Evolutionary conservation across 64 coral and sea anemone species (phyloP).

Genomic region (Montipora sp.): DNA sequence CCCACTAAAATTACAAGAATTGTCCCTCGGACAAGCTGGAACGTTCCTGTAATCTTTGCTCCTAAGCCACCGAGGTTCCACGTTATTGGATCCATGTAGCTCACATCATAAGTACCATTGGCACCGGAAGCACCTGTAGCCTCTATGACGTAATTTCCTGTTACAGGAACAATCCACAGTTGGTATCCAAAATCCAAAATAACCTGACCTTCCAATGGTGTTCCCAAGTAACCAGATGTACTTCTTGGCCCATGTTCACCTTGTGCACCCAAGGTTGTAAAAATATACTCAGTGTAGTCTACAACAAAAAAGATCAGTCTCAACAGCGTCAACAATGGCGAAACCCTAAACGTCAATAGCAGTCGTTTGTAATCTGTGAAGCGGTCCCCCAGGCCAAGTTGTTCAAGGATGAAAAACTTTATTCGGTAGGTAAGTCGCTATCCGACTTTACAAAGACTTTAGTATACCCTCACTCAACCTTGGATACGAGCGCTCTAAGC

Average conservation of each 20-base stretch:
- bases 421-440: too few species aligned
- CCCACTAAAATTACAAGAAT: slow-evolving; percentile 67
- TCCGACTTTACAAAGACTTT: too few species aligned
- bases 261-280: slow-evolving; percentile 31
- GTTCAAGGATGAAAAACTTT: too few species aligned
- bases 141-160: slow-evolving; percentile 56
- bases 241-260: not conserved
- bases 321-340: too few species aligned
- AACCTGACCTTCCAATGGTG: slow-evolving; percentile 13
- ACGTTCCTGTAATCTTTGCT: slow-evolving; percentile 51
- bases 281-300: not conserved
- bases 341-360: too few species aligned
- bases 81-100: not conserved
- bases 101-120: not conserved
- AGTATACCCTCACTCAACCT: too few species aligned
- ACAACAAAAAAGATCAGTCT: not conserved
- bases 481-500: too few species aligned
- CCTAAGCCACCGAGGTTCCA: slow-evolving; percentile 44
- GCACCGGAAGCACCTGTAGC: slow-evolving; percentile 44
- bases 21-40: slow-evolving; percentile 9
- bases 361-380: too few species aligned
- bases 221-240: slow-evolving; percentile 20
- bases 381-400: too few species aligned
- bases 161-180: slow-evolving; percentile 43
- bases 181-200: slow-evolving; percentile 16